Percentiles rank a stretch among this genome's conserved stretches.
These are phyloP conservation scores for Eubasilissa splendida DNA, from an alignment of 2,888 invertebrate genomes.

Conservation along the genomic window DNA sequence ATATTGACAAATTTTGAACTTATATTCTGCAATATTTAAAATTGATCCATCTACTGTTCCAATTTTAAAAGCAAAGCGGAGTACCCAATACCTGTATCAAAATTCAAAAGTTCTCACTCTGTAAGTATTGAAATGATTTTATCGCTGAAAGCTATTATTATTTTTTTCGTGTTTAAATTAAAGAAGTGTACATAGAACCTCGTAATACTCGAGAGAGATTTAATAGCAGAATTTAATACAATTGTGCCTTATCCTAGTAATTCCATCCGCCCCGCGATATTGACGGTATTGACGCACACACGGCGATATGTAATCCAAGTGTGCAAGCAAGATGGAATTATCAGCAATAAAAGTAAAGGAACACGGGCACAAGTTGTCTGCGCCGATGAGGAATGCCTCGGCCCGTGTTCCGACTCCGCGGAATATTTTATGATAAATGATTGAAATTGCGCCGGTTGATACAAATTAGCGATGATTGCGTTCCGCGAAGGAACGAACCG, in stretches of 20 bases:
- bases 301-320: slow-evolving; percentile 47
- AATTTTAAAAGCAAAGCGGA: no score
- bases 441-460: slow-evolving; percentile 56
- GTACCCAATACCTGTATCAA: no score
- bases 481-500: slow-evolving; percentile 37
- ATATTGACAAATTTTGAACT: no score
- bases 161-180: no score
- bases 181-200: no score
- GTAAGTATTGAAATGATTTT: no score
- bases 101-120: no score
- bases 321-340: slow-evolving; percentile 56
- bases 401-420: slow-evolving; percentile 24
- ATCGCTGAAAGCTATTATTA: no score
- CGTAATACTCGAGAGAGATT: not conserved
- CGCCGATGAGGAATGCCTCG: slow-evolving; percentile 10
- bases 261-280: not conserved
- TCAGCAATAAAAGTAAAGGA: slow-evolving; percentile 56
- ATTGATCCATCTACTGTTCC: no score
- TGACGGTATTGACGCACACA: slow-evolving; percentile 30
- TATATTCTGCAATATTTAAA: no score
- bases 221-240: slow-evolving; percentile 24
- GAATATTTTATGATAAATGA: slow-evolving; percentile 56
- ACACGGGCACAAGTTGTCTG: slow-evolving; percentile 30
- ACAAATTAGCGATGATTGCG: slow-evolving; percentile 56
- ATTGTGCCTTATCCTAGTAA: slow-evolving; percentile 21